phyloP scores from a whole-genome alignment of 2,797 vertebrate genomes.

The Pyrocephalus nanus region DNA sequence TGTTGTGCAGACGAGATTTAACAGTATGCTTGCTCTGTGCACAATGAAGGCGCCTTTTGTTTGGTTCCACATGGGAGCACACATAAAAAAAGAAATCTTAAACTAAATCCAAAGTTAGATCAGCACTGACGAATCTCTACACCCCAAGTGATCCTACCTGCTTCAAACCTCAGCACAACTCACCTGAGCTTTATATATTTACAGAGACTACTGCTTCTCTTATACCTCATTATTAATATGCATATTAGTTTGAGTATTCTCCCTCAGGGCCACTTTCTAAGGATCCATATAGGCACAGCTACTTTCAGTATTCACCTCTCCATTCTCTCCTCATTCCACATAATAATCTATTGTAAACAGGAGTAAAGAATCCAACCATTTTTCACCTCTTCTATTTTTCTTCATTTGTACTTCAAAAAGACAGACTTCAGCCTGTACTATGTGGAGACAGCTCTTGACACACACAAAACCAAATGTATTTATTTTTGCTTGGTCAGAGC shows the following conservation, averaged over 20 bases:
- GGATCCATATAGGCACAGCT: neutral
- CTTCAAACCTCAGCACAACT: neutral
- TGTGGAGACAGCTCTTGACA: rapidly evolving
- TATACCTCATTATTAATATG: neutral
- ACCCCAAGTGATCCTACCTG: neutral
- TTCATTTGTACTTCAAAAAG: rapidly evolving
- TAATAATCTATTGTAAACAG: rapidly evolving
- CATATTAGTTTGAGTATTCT: neutral
- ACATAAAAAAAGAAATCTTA: neutral
- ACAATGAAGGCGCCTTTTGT: rapidly evolving
- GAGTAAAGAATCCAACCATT: neutral
- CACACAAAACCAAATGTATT: neutral
- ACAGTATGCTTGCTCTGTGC: neutral
- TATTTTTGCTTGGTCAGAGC: neutral
- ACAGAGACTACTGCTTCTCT: neutral
- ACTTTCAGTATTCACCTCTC: neutral
- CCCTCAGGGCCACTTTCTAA: neutral
- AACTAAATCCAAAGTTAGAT: neutral
- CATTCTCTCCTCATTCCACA: neutral
- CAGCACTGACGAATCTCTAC: neutral
- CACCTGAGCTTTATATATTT: neutral
- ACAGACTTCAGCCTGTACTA: neutral
- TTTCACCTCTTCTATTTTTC: neutral
- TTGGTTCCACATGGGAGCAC: neutral
- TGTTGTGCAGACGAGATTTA: rapidly evolving